phyloP scores from a whole-genome alignment of 23 tunicate genomes.

The Trididemnum clinides region DNA sequence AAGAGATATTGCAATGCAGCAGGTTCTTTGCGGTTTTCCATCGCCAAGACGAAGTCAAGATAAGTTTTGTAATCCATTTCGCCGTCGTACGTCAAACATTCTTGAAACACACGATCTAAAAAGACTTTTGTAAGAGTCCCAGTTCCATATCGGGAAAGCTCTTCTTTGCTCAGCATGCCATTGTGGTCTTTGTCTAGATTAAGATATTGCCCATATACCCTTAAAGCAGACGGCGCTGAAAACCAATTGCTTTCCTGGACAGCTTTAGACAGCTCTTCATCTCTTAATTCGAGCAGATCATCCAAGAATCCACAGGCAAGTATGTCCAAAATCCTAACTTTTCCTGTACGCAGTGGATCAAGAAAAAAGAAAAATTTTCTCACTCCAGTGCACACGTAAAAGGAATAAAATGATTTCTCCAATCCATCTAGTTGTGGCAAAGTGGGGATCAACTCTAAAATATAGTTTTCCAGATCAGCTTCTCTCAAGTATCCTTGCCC shows the following conservation, averaged over 20 bases:
- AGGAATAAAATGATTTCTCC: constrained; percentile 96
- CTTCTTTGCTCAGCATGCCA: constrained; percentile 98
- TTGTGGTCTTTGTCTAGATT: constrained; percentile 97
- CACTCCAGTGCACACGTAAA: constrained; percentile 99
- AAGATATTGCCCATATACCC: constrained; percentile 96
- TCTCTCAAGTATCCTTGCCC: constrained; percentile 98
- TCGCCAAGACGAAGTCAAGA: constrained; percentile 96
- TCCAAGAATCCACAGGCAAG: constrained; percentile 98
- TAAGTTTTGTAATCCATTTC: constrained; percentile 99
- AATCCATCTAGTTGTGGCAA: constrained; percentile 96
- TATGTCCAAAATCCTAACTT: constrained; percentile 91
- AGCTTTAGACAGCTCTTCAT: constrained; percentile 97
- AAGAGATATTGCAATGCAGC: constrained; percentile 96
- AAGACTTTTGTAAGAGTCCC: constrained; percentile 87
- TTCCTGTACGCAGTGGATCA: constrained; percentile 95
- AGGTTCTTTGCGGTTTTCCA: constrained; percentile 97
- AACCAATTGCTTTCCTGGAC: constrained; percentile 99
- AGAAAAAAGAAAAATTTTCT: constrained; percentile 98
- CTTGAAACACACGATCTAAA: constrained; percentile 94
- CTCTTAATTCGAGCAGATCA: constrained; percentile 94
- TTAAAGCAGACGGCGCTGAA: constrained; percentile 98
- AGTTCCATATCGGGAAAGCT: constrained; percentile 88
- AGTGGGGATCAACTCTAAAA: constrained; percentile 96
- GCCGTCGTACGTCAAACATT: constrained; percentile 97
- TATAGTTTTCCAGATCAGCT: constrained; percentile 97